Percentiles rank a stretch among this genome's conserved stretches.
Evolutionary conservation across 1,140 invertebrate species (phyloP).

Genomic region (Bombus huntii): DNA sequence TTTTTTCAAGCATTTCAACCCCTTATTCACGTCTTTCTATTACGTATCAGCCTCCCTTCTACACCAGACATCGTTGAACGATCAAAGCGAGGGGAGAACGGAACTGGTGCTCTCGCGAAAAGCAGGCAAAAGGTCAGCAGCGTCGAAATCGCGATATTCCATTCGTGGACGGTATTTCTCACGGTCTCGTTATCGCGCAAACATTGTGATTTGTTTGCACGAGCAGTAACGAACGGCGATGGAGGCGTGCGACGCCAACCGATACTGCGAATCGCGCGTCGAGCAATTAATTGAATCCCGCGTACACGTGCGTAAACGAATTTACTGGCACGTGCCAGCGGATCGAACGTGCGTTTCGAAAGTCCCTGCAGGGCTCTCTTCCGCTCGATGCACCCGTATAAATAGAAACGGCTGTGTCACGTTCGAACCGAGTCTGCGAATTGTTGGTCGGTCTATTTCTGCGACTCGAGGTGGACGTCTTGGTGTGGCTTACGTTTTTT

Average conservation of each 20-base stretch:
- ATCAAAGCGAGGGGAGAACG: background rate
- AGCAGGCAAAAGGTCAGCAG: constrained; percentile 1
- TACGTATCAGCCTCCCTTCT: background rate
- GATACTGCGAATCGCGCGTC: constrained; percentile 45
- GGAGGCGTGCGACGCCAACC: background rate
- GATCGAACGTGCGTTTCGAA: background rate
- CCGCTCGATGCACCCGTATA: background rate
- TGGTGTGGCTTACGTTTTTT: background rate
- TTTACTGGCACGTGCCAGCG: constrained; percentile 45
- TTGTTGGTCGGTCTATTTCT: background rate
- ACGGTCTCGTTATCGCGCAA: constrained; percentile 50
- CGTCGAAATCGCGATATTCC: background rate
- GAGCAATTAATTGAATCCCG: constrained; percentile 61
- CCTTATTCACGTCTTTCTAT: background rate
- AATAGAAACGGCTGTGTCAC: background rate
- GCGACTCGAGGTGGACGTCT: background rate
- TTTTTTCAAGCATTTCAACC: background rate
- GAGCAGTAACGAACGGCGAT: constrained; percentile 41
- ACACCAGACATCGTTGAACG: background rate
- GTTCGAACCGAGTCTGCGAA: background rate
- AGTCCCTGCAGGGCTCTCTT: background rate
- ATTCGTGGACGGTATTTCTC: constrained; percentile 32
- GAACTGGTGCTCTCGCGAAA: background rate
- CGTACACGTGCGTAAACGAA: constrained; percentile 61
- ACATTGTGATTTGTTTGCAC: constrained; percentile 41